Evolutionary conservation across 2,113 vertebrate species (phyloP).

Genomic region (Eptesicus fuscus): DNA sequence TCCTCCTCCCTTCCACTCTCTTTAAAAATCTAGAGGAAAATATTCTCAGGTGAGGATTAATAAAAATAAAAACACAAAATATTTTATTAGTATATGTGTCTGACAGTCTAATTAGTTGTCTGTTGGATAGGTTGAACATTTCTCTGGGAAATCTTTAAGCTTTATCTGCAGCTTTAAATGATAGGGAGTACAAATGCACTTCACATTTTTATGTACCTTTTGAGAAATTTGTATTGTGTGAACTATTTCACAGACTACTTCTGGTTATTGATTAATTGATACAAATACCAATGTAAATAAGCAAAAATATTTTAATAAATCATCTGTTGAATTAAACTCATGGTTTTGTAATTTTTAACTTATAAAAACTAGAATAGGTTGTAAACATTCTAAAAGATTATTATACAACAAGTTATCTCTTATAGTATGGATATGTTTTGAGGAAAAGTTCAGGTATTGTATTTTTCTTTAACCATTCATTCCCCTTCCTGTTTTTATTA

Average conservation of each 20-base stretch:
- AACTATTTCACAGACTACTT: constrained; percentile 42
- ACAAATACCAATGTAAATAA: constrained; percentile 54
- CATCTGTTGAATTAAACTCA: constrained; percentile 47
- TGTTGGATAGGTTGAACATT: not conserved
- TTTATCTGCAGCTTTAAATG: not conserved
- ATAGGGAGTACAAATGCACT: not conserved
- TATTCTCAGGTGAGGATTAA: too few species aligned
- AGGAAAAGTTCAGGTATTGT: not conserved
- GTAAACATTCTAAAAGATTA: not conserved
- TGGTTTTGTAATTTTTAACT: constrained; percentile 41
- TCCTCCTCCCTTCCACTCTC: too few species aligned
- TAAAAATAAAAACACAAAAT: not conserved
- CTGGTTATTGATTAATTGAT: not conserved
- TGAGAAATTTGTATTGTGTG: not conserved
- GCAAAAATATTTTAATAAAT: constrained; percentile 49
- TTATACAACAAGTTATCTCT: not conserved
- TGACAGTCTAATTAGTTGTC: not conserved
- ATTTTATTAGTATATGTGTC: not conserved
- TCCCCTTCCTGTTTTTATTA: not conserved
- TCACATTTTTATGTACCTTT: not conserved
- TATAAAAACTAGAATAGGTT: not conserved
- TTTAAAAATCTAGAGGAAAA: too few species aligned
- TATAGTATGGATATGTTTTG: not conserved
- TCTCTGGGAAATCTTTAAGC: not conserved
- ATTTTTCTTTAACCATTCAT: constrained; percentile 47